Base-by-base conservation (phyloP, 2,797 vertebrate species). In the Parotocinclus haroldoi region DNA sequence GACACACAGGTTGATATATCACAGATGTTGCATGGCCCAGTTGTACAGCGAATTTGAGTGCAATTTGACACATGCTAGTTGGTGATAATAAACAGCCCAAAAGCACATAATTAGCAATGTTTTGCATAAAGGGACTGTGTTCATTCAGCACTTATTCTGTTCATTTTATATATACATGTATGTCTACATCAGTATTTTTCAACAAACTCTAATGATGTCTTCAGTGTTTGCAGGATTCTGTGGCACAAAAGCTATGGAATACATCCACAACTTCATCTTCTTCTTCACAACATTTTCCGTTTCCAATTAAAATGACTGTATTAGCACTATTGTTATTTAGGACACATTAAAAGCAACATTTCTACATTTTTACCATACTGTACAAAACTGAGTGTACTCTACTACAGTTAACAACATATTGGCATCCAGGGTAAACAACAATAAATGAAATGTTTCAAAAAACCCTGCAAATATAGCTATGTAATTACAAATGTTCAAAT, bases 41-140 rank as follows among this genome's bases (percentile, higher is more conserved):
- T 82, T 87, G 84, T 83, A 81, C 84, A 86, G 82, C 81, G 86
- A 85, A 79, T 82, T 86, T 84, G 79, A 86, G 80, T 80, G 71
- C 68, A 71, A 75, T 78, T 82, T 39, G 71, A 81, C 82, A 84
- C 77, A 63, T 73, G 66, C 48, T 76, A 85, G 83, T 84, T 83
- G n/a, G n/a, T n/a, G n/a, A n/a, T n/a, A n/a, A n/a, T n/a, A n/a
- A n/a, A n/a, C n/a, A n/a, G n/a, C n/a, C n/a, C n/a, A n/a, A n/a
- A n/a, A n/a, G n/a, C n/a, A n/a, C n/a, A n/a, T n/a, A n/a, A n/a
- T n/a, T n/a, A n/a, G n/a, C n/a, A n/a, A n/a, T n/a, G n/a, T n/a
- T n/a, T n/a, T n/a, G n/a, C n/a, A n/a, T n/a, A n/a, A n/a, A n/a
- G n/a, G n/a, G n/a, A n/a, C n/a, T n/a, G n/a, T n/a, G n/a, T n/a